Evolutionary conservation across 2,888 invertebrate genomes (phyloP), one percentile per base, ranked within the genome.

Genomic region (Cheilosia variabilis): DNA sequence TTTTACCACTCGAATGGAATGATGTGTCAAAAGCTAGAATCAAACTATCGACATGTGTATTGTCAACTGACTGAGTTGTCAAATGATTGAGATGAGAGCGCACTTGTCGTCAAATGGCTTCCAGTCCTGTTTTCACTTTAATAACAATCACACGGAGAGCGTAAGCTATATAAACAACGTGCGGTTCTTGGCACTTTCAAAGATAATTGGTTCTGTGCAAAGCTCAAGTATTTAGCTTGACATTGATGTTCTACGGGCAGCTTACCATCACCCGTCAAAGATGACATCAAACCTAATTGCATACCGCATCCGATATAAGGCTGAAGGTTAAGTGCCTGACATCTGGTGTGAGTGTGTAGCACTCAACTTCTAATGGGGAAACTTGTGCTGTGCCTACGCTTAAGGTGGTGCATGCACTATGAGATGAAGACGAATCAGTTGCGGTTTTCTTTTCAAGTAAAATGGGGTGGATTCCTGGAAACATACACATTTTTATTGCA

Each of bases 241-340:
- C 83, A 79, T 78, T 84, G 83, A 75, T 75, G 79, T 27, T 62
- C 27, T 68, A 62, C 34, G 45, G 58, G 62, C 65, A 60, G 31
- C 60, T 65, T 62, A 62, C 66, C 72, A 72, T 78, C 82, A 77
- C 34, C 52, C 27, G 60, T 10, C 60, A 34, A 45, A 13, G 15
- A 69, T 58, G 47, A 31, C 66, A 83, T 72, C 69, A 79, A 47
- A 24, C 69, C 79, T 73, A 68, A 78, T 62, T 73, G 68, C 83
- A 65, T 50, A 27, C 22, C 55, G 62, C 37, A 63, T 63, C 55
- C 75, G 69, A 79, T 79, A 52, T 47, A 65, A 68, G 78, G 78
- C 72, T 69, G 73, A 83, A 83, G 73, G 78, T 79, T 79, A 69
- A 79, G 75, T 75, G 75, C 69, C 65, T 79, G 79, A 73, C 83